phyloP scores from a whole-genome alignment of 1,140 invertebrate genomes.

The roundworm (Caenorhabditis elegans) region WBcel235 BX284603.4:7032001-7032500 shows the following conservation, averaged over 20 bases:
- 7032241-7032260: not conserved
- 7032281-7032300: not conserved
- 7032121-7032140: not conserved
- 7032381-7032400: not conserved
- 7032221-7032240: not conserved
- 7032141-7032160: constrained; percentile 29
- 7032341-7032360: too few relatives aligned
- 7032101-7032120: not conserved
- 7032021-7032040: not conserved
- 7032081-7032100: too few relatives aligned
- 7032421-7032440: not conserved
- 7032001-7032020: not conserved
- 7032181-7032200: not conserved
- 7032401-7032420: constrained; percentile 14
- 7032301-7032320: not conserved
- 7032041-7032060: not conserved
- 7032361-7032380: too few relatives aligned
- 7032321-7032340: too few relatives aligned
- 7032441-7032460: too few relatives aligned
- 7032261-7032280: constrained; percentile 10
- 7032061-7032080: not conserved
- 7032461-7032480: not conserved
- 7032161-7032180: not conserved
- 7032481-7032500: not conserved
- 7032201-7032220: not conserved